Evolutionary conservation across 2,113 vertebrate genomes (phyloP), one percentile per base, ranked within the genome.

Genomic region (Ascaphus truei): DNA sequence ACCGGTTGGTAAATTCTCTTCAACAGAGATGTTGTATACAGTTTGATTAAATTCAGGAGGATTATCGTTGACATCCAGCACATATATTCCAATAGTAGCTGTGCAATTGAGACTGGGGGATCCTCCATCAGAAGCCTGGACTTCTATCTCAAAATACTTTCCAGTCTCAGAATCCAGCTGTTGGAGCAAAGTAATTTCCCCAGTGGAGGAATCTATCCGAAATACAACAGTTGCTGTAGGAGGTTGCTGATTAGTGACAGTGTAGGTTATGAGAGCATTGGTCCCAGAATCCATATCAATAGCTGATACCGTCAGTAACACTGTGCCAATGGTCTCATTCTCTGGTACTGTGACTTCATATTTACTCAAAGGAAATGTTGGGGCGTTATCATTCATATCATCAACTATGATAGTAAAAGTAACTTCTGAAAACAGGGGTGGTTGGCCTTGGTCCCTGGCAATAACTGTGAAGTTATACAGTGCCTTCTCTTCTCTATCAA

Each of bases 401-500:
- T 48, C 72, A 0, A 92, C 0, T 0, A 62, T 1, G 27, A 92
- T 1, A 1, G 47, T 56, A 74, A 92, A 29, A 31, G 47, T 33
- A 51, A 83, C 76, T 1, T 58, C 79, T 25, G 83, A 26, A 0
- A 83, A 84, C 3, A 2, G 71, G 2, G 7, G 1, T 0, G 89
- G 91, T 1, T 84, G 89, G 48, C 89, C 89, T 73, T 84, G 88
- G 72, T 92, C 89, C 13, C 80, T 85, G 13, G 88, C 91, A 25
- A 86, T 75, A 60, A 88, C 83, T 31, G 55, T 75, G 65, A 93
- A 45, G n/a, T 53, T 61, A 72, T 89, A 89, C 29, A 63, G 66
- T 1, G 36, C 67, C 50, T 79, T 67, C 6, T 66, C 60, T 76
- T 92, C 92, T 69, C 90, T 82, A 55, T 93, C 89, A 8, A 92